These are phyloP conservation scores for Falco novaeseelandiae DNA, from an alignment of 2,797 vertebrate genomes.

Conservation along the genomic window DNA sequence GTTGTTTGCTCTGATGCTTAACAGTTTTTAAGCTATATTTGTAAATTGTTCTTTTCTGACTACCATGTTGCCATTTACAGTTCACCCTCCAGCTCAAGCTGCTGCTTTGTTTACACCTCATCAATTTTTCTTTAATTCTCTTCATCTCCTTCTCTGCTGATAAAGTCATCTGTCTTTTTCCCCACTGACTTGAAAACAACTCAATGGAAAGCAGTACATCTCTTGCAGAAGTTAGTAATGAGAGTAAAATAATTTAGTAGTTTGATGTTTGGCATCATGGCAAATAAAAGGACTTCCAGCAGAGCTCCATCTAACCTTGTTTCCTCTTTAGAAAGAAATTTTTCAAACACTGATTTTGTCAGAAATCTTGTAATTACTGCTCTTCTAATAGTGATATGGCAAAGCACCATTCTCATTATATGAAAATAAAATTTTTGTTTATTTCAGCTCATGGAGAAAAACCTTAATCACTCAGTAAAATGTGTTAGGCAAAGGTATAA, in stretches of 20 bases:
- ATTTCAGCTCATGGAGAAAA: background rate
- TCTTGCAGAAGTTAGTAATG: constrained; percentile 24
- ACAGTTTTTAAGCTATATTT: background rate
- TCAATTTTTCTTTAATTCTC: constrained; percentile 35
- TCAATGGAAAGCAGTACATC: background rate
- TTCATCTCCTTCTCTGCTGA: constrained; percentile 17
- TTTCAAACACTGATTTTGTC: background rate
- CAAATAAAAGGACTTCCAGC: constrained; percentile 45
- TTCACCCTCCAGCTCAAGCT: constrained; percentile 26
- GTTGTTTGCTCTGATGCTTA: background rate
- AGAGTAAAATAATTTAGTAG: constrained; percentile 8
- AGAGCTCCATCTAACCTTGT: background rate
- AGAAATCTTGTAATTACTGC: constrained; percentile 4
- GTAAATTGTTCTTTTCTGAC: background rate
- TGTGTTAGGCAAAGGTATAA: background rate
- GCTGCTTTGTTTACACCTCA: constrained; percentile 41
- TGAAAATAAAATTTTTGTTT: background rate
- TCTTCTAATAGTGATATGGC: background rate
- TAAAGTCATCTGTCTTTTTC: constrained; percentile 28
- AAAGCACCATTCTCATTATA: background rate
- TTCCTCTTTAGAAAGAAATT: constrained; percentile 7
- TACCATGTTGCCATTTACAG: background rate
- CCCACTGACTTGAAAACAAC: constrained; percentile 1
- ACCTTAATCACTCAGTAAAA: background rate
- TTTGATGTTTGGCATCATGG: background rate